Percentiles rank a stretch among this genome's conserved stretches.
Conservation (phyloP, 2,797 vertebrate genomes). For the Poliocrania exsul region DNA sequence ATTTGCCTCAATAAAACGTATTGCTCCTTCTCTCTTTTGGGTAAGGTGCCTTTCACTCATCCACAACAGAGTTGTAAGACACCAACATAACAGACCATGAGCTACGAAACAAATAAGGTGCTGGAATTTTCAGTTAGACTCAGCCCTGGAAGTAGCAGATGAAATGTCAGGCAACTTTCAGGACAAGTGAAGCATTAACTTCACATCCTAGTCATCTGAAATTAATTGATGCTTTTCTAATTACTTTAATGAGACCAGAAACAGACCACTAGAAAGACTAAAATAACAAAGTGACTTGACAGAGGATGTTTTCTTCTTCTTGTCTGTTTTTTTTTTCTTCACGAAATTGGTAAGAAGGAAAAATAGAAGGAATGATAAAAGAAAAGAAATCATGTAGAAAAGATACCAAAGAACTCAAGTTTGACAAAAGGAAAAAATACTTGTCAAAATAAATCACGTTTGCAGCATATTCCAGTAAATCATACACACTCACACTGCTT, state of each 20-base stretch:
- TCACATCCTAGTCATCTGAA: not conserved
- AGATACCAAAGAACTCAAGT: not conserved
- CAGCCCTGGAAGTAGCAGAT: not conserved
- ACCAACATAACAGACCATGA: fast-evolving
- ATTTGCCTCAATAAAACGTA: not conserved
- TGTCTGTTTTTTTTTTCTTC: not conserved
- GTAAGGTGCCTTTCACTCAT: not conserved
- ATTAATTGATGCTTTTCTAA: not conserved
- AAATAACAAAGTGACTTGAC: not conserved
- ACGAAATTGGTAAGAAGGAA: not conserved
- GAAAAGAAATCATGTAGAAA: not conserved
- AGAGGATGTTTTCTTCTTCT: not conserved
- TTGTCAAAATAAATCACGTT: not conserved
- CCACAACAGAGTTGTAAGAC: not conserved
- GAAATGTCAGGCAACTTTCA: not conserved
- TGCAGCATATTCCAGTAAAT: not conserved
- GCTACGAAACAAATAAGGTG: not conserved
- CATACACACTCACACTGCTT: not conserved
- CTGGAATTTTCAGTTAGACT: not conserved
- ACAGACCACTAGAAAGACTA: not conserved
- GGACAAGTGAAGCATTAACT: not conserved
- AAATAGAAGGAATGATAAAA: not conserved
- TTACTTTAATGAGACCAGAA: not conserved
- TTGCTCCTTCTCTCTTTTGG: not conserved
- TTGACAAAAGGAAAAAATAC: not conserved